Conservation (phyloP, 2,113 vertebrate genomes). For the Motacilla alba region DNA sequence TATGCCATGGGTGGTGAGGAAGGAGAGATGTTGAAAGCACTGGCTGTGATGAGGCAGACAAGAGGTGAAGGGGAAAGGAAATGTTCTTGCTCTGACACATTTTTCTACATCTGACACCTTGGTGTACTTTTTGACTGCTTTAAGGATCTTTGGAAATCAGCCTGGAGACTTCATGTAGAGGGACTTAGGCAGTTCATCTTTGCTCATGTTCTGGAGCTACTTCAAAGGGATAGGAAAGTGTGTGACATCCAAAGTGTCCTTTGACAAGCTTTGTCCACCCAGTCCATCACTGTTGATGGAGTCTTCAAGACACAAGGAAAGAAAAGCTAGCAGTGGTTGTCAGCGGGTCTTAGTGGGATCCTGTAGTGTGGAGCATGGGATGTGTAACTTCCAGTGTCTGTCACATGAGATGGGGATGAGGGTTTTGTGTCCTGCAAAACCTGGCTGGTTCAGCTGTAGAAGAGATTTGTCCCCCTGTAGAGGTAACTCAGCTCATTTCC, state of each 20-base stretch:
- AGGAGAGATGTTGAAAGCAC: background rate
- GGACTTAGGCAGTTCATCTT: background rate
- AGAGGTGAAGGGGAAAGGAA: background rate
- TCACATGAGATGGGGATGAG: background rate
- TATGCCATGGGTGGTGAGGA: background rate
- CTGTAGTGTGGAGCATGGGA: accelerated
- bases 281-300: background rate
- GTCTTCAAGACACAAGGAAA: background rate
- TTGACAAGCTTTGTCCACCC: background rate
- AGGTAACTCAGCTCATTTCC: background rate
- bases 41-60: background rate
- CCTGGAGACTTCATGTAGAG: background rate
- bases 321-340: background rate
- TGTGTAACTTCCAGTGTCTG: background rate
- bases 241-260: background rate
- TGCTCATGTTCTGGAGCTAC: background rate
- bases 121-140: background rate
- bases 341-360: background rate
- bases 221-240: background rate
- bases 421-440: background rate
- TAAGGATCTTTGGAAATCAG: background rate
- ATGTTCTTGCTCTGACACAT: background rate
- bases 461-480: background rate
- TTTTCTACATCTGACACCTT: background rate
- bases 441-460: background rate